phyloP scores from a whole-genome alignment of 2,888 invertebrate genomes.

The Myopa tessellatipennis region DNA sequence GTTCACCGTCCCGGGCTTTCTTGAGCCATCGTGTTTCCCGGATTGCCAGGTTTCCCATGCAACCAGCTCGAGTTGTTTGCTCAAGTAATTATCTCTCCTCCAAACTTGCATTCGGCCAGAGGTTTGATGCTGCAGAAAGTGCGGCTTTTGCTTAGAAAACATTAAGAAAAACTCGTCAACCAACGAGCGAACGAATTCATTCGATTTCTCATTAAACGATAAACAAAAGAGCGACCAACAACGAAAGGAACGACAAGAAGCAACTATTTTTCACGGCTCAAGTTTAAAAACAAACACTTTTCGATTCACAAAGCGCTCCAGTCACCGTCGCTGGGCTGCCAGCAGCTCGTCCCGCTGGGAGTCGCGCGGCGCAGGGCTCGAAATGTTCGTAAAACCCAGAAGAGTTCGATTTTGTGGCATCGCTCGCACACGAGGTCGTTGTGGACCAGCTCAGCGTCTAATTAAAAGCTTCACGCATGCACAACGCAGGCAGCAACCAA shows the following conservation, averaged over 20 bases:
- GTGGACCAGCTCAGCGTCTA: conserved; percentile 23
- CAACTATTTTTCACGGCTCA: conserved; percentile 42
- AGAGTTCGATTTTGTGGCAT: no score
- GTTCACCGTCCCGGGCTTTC: neutral
- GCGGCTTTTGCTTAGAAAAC: neutral
- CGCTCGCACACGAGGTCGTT: no score
- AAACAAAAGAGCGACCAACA: conserved; percentile 37
- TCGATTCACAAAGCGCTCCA: neutral
- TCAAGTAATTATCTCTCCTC: conserved; percentile 22
- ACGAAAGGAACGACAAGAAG: neutral
- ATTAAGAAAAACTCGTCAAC: conserved; percentile 9
- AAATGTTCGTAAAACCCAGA: conserved; percentile 10
- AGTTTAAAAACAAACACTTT: conserved; percentile 33
- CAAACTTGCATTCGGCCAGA: neutral
- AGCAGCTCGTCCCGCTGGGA: neutral
- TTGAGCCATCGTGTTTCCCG: neutral
- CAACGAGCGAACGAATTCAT: conserved; percentile 11
- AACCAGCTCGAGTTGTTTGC: conserved; percentile 13
- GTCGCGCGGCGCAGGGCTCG: neutral
- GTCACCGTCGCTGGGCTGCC: neutral
- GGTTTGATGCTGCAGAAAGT: conserved; percentile 2
- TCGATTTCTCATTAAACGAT: conserved; percentile 45
- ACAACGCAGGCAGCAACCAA: conserved; percentile 14
- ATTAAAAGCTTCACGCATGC: conserved; percentile 48
- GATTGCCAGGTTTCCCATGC: conserved; percentile 9